Conservation (phyloP, 2,797 vertebrate genomes). For the Paedocypris micromegethes region DNA sequence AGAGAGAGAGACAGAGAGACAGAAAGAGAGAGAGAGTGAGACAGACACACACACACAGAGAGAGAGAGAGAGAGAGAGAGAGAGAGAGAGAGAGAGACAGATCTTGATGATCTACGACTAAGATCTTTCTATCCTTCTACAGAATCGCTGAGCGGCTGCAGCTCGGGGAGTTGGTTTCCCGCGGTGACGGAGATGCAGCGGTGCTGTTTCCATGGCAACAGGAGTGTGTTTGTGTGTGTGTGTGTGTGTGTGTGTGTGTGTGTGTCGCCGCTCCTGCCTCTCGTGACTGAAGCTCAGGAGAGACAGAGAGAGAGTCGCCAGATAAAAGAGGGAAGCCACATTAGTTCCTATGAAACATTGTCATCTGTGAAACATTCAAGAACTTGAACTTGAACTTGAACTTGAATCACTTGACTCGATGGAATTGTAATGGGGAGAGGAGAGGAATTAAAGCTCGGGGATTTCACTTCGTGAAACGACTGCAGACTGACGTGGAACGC, state of each 20-base stretch:
- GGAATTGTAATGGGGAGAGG: no score
- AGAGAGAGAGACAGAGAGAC: no score
- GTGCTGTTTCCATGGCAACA: constrained; percentile 77
- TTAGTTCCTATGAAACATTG: no score
- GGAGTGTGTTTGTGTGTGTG: constrained; percentile 55
- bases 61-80: constrained; percentile 12
- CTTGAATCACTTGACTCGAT: no score
- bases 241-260: constrained; percentile 29
- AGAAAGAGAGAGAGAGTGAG: no score
- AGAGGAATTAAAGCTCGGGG: no score
- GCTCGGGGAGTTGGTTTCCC: constrained; percentile 69
- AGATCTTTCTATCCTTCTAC: constrained; percentile 49
- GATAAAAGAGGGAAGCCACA: constrained; percentile 1
- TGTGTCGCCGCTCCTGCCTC: constrained; percentile 36
- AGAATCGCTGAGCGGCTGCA: constrained; percentile 55
- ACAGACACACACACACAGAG: constrained; percentile 24
- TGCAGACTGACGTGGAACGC: no score
- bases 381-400: no score
- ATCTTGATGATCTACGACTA: no score
- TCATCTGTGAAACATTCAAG: no score
- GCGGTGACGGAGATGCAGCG: constrained; percentile 67
- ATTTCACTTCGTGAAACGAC: no score
- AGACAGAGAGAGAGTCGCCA: constrained; percentile 20
- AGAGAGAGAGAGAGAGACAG: no score
- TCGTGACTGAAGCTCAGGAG: constrained; percentile 27